A percentile compares a stretch with the other conserved stretches of the same genome.
phyloP scores from a whole-genome alignment of 1,140 invertebrate species.

The Drosophila gunungcola region DNA sequence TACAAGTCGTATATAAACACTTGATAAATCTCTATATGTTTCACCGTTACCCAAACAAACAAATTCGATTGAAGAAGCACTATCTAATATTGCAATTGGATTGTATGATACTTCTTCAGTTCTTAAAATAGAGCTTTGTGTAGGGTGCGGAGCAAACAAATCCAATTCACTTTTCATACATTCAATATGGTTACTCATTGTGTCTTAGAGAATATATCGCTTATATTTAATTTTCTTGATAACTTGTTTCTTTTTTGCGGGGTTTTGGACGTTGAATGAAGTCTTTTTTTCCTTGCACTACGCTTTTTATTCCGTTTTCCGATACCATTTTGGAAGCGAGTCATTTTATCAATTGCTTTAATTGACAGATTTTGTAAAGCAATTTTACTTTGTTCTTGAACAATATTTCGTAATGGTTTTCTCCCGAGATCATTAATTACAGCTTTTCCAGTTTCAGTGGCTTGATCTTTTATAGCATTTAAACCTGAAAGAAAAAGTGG shows the following conservation, averaged over 20 bases:
- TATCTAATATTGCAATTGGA: conserved; percentile 5
- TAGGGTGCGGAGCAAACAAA: conserved; percentile 1
- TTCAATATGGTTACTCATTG: conserved; percentile 5
- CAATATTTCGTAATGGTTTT: neutral
- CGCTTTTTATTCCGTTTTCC: conserved; percentile 1
- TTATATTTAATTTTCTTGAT: neutral
- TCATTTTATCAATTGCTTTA: neutral
- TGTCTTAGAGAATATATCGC: neutral
- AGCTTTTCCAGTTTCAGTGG: no score
- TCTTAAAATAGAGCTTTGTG: neutral
- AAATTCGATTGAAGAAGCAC: neutral
- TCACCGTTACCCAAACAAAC: no score
- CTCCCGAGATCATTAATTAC: neutral
- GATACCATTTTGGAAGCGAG: neutral
- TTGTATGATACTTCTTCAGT: conserved; percentile 7
- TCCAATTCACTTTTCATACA: neutral
- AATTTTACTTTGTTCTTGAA: conserved; percentile 1
- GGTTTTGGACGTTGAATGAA: neutral
- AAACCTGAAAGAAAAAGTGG: no score
- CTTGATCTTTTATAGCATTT: no score
- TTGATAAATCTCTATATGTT: no score
- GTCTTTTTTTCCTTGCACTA: neutral
- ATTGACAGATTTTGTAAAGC: neutral
- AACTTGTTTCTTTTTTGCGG: neutral
- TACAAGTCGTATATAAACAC: no score